Conservation (phyloP, 2,888 invertebrate species). For the Temnothorax ravouxi region DNA sequence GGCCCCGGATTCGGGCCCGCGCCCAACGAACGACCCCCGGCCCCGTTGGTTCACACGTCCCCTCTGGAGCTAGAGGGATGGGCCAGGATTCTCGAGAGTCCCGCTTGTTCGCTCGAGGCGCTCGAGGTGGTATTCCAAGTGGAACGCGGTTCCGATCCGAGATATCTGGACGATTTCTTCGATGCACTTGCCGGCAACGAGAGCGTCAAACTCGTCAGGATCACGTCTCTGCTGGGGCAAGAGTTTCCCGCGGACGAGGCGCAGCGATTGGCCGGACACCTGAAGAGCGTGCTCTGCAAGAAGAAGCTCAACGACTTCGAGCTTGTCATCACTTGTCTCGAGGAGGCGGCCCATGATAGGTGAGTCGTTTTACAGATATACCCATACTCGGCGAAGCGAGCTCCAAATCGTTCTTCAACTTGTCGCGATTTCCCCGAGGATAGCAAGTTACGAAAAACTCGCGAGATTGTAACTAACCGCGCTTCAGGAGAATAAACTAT, state of each 20-base stretch:
- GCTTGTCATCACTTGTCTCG: constrained; percentile 87
- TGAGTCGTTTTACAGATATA: constrained; percentile 66
- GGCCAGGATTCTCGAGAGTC: constrained; percentile 87
- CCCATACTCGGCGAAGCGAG: neutral
- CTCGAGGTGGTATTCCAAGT: constrained; percentile 87
- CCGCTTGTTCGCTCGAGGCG: constrained; percentile 87
- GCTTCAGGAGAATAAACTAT: constrained; percentile 27
- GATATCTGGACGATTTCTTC: constrained; percentile 87
- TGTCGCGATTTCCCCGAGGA: neutral
- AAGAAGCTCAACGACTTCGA: constrained; percentile 87
- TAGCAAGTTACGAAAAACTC: constrained; percentile 5
- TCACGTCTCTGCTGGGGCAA: constrained; percentile 87
- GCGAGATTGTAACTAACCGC: constrained; percentile 19
- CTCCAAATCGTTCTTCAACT: neutral
- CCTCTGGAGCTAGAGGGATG: constrained; percentile 87
- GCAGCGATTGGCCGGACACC: constrained; percentile 86
- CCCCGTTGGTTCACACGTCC: constrained; percentile 86
- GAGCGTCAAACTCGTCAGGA: constrained; percentile 87
- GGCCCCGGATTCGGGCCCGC: constrained; percentile 86
- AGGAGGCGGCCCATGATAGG: constrained; percentile 87
- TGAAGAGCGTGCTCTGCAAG: constrained; percentile 86
- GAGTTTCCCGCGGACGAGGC: constrained; percentile 87
- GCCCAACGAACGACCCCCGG: constrained; percentile 82
- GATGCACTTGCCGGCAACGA: constrained; percentile 87
- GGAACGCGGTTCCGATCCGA: constrained; percentile 86